phyloP scores from a whole-genome alignment of 2,797 vertebrate genomes.

The Hydrophis major region DNA sequence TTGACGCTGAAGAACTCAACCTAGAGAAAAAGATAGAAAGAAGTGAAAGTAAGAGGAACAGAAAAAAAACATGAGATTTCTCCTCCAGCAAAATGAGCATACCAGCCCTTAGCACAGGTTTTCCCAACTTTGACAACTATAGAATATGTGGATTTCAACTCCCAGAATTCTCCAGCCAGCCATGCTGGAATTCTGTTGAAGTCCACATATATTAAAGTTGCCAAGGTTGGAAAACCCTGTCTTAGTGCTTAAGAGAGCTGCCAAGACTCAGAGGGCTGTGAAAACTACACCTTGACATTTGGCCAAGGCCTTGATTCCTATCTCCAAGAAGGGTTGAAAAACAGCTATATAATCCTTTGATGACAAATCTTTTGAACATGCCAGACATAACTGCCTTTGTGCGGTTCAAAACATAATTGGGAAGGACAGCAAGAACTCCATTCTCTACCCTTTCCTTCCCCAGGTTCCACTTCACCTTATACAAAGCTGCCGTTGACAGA shows the following conservation, averaged over 20 bases:
- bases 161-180: neutral
- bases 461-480: conserved; percentile 74
- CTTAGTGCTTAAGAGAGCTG: neutral
- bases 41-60: neutral
- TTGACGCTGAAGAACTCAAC: conserved; percentile 52
- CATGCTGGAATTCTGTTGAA: neutral
- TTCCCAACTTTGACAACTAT: neutral
- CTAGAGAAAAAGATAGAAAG: neutral
- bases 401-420: neutral
- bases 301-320: neutral
- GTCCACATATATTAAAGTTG: neutral
- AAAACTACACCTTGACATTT: neutral
- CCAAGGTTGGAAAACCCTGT: neutral
- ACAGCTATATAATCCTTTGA: too few relatives aligned
- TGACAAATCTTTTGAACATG: neutral
- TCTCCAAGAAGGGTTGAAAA: neutral
- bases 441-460: neutral
- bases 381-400: neutral
- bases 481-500: conserved; percentile 72
- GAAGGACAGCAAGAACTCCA: neutral
- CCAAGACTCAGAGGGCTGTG: neutral
- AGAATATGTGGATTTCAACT: neutral
- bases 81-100: neutral
- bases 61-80: neutral
- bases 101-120: neutral